Evolutionary conservation across 2,113 vertebrate species (phyloP).

Genomic region (Centropus unirufus): DNA sequence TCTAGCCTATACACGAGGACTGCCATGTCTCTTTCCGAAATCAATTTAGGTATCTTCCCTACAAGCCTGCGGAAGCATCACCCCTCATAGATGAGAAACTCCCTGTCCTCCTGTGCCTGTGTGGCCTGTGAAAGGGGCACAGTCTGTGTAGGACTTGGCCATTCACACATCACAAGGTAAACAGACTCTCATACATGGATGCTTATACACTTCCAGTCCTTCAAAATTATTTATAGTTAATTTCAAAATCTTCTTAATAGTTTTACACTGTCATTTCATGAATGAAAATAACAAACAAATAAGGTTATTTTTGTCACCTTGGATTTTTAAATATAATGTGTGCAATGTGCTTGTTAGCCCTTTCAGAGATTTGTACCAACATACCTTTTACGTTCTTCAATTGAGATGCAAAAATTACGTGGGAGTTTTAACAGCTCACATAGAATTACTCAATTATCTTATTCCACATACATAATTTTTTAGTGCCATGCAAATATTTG

Average conservation of each 20-base stretch:
- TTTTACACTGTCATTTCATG: neutral
- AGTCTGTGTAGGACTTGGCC: neutral
- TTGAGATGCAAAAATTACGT: neutral
- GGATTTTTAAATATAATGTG: neutral
- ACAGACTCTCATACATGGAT: neutral
- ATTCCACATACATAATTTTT: conserved; percentile 36
- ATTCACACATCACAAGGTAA: neutral
- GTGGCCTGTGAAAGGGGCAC: neutral
- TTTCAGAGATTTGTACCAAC: neutral
- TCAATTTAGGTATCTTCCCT: neutral
- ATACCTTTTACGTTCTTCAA: neutral
- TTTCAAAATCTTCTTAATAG: neutral
- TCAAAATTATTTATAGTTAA: neutral
- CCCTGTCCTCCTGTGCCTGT: neutral
- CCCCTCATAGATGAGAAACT: neutral
- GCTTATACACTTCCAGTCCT: neutral
- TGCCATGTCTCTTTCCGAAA: neutral
- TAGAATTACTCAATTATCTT: conserved; percentile 5
- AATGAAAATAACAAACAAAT: neutral
- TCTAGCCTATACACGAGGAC: accelerated
- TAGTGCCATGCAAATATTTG: conserved; percentile 41
- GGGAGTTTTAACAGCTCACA: conserved; percentile 15
- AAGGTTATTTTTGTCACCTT: neutral
- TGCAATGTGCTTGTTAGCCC: neutral
- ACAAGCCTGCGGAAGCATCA: neutral